Evolutionary conservation across 2,888 invertebrate species (phyloP), one percentile per base, ranked within the genome.

Genomic region (Ochropleura leucogaster): DNA sequence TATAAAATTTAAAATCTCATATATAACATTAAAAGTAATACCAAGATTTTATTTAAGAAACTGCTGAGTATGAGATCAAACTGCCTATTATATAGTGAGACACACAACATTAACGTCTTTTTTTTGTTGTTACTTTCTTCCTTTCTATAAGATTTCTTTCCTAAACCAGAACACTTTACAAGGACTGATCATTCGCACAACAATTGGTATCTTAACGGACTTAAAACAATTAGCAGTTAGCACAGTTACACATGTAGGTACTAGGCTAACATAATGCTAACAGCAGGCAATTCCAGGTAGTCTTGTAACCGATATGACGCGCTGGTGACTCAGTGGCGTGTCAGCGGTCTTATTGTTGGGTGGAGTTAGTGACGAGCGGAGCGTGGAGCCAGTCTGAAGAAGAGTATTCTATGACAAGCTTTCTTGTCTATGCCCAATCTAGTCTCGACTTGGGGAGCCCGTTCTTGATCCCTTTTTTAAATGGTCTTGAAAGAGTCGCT

Each of bases 271-370:
- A 78, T 71, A 69, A 74, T 68, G 67, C 66, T 7, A 74, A 55
- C 67, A 47, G 18, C 30, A 71, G 40, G 71, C 60, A 62, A 64
- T 86, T 86, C 86, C 72, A 51, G 66, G 80, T 86, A 87, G 68
- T 87, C 72, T 69, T 80, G 88, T 80, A 86, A 84, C 62, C 74
- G 86, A 87, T 86, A 78, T 83, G 82, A 66, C 44, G 71, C 78
- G 77, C 68, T 78, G 71, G 74, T 88, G 82, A 90, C 72, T 88
- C 87, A 86, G 80, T 82, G 79, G 67, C 81, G 86, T 80, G 88
- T 90, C 90, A 90, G 90, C 89, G 47, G 65, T 84, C 72, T 81
- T 83, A 69, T 46, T 51, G 84, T 68, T 42, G 60, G 18, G 63
- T 1, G 46, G 5, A 47, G 40, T 46, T 16, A 9, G 73, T 80